Evolutionary conservation across 2,113 vertebrate genomes (phyloP), one percentile per base, ranked within the genome.

Genomic region (Heterotilapia buettikoferi): DNA sequence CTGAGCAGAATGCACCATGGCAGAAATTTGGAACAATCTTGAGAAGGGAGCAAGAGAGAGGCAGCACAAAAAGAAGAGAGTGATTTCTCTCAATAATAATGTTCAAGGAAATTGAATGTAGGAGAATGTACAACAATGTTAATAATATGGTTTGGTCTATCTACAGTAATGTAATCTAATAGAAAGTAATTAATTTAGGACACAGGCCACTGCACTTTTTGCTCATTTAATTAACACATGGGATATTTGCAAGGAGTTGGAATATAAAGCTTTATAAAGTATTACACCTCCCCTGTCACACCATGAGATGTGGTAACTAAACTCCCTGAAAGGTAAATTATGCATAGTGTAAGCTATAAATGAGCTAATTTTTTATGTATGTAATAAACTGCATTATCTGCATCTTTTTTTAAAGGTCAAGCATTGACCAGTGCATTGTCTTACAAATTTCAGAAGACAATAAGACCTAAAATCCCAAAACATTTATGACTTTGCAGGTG

Each of bases 101-200:
- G 96, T 96, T 96, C 88, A 91, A 91, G 95, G 94, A 96, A 97
- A 97, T 97, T 97, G 96, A 97, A 97, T 97, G 96, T 97, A 96
- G 95, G 91, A 94, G 91, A 96, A 97, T 95, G 96, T 97, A 96
- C 92, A 94, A 96, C 96, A 96, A 94, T 95, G 95, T 97, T 96
- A 96, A 96, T 97, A 96, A 96, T 96, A 95, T 47, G 90, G 88
- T 91, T 92, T 59, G 86, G 83, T 93, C 93, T 95, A 96, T 96
- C 96, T 96, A 95, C 94, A 89, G 92, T 93, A 89, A 92, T 93
- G 93, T 96, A 96, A 96, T 97, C 96, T 97, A 96, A 97, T 96
- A 94, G 93, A 96, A 97, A 96, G 96, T 96, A 97, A 97, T 97
- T 97, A 97, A 97, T 97, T 96, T 95, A 95, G 92, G 97, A 97